phyloP scores from a whole-genome alignment of 2,888 invertebrate species.

The Adelognathus sp. region DNA sequence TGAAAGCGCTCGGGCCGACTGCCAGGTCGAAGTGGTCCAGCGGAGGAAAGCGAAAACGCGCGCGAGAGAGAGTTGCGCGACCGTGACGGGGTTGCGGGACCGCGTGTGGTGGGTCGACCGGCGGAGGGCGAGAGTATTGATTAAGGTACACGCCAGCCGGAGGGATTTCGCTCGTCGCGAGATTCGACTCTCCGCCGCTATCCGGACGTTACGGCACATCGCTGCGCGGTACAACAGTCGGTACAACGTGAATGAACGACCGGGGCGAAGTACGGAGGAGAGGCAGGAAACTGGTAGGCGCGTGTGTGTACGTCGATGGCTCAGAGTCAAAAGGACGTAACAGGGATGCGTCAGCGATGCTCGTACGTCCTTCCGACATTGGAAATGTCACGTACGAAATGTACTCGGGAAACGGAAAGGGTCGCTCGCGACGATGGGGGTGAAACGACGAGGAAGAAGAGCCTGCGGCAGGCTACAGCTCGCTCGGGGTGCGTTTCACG shows the following conservation, averaged over 20 bases:
- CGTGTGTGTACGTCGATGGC: not conserved
- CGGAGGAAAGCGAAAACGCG: conserved; percentile 25
- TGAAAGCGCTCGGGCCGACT: conserved; percentile 37
- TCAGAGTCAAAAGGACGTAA: too few relatives aligned
- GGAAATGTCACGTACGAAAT: too few relatives aligned
- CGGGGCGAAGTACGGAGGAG: not conserved
- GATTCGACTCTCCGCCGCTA: conserved; percentile 62
- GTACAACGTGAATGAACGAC: conserved; percentile 43
- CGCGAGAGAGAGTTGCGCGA: conserved; percentile 49
- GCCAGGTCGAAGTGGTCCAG: conserved; percentile 52
- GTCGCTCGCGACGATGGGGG: conserved; percentile 49
- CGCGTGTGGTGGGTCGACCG: conserved; percentile 52
- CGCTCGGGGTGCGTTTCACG: conserved; percentile 22
- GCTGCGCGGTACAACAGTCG: not conserved
- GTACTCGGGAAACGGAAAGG: conserved; percentile 46
- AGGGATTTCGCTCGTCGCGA: conserved; percentile 68
- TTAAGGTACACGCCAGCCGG: conserved; percentile 70
- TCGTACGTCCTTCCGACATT: too few relatives aligned
- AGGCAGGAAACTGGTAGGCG: conserved; percentile 37
- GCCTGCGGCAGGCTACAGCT: not conserved
- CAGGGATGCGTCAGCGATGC: too few relatives aligned
- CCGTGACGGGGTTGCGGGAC: conserved; percentile 52
- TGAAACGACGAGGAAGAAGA: conserved; percentile 45
- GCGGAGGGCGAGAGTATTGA: conserved; percentile 73
- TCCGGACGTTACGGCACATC: conserved; percentile 20